These are phyloP conservation scores for Druon quercuslanigerum DNA, from an alignment of 1,140 invertebrate species.

Conservation along the genomic window DNA sequence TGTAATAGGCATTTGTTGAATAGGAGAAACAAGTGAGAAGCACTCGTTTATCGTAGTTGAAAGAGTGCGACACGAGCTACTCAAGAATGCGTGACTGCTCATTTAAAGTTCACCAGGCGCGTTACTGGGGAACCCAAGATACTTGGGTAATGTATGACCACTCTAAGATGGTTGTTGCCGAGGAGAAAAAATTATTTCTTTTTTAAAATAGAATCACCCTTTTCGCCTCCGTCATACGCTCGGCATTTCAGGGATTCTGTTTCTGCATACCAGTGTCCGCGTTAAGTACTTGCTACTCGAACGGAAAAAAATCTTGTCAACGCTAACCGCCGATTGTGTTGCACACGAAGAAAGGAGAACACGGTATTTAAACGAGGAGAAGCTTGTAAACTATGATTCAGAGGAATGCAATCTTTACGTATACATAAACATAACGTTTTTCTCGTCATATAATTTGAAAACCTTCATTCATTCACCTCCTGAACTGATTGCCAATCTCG, in stretches of 20 bases:
- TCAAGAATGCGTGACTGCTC: slow-evolving; percentile 52
- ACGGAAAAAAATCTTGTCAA: slow-evolving; percentile 47
- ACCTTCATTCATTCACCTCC: no score
- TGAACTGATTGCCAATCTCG: no score
- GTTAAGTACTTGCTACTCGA: slow-evolving; percentile 9
- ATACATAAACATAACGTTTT: neutral
- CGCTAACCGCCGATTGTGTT: slow-evolving; percentile 13
- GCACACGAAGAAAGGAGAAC: slow-evolving; percentile 17
- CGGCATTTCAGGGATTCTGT: slow-evolving; percentile 49
- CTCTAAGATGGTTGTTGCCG: slow-evolving; percentile 58
- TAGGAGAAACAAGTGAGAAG: slow-evolving; percentile 32
- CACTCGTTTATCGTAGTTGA: slow-evolving; percentile 35
- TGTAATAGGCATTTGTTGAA: slow-evolving; percentile 7
- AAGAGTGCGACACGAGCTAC: slow-evolving; percentile 39
- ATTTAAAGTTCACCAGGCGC: slow-evolving; percentile 44
- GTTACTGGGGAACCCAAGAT: slow-evolving; percentile 55
- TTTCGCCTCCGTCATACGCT: slow-evolving; percentile 36
- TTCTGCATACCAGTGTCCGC: slow-evolving; percentile 27
- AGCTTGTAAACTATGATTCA: no score
- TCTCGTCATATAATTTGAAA: no score
- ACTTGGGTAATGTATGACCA: slow-evolving; percentile 59
- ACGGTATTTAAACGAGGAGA: neutral
- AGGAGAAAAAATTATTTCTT: slow-evolving; percentile 52
- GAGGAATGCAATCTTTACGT: no score
- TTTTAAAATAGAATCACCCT: slow-evolving; percentile 46